phyloP scores from a whole-genome alignment of 2,888 invertebrate genomes.

The Drosophila sordidapex region DNA sequence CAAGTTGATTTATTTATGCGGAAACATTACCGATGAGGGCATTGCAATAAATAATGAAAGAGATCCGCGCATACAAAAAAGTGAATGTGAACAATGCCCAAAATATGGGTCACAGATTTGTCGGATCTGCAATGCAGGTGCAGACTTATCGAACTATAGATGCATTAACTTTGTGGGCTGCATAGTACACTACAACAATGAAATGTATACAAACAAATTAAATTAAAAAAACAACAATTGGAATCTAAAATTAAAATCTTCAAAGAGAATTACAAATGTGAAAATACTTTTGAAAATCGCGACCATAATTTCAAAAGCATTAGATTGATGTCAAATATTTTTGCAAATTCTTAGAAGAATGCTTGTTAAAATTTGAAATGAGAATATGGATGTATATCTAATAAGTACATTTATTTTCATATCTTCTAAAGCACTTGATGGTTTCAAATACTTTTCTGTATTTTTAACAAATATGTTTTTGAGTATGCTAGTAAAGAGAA shows the following conservation, averaged over 20 bases:
- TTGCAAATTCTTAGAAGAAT: neutral
- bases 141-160: conserved; percentile 1
- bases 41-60: conserved; percentile 44
- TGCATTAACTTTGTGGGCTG: conserved; percentile 26
- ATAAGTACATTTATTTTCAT: no score
- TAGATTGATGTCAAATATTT: neutral
- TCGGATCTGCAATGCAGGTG: conserved; percentile 36
- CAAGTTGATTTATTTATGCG: conserved; percentile 62
- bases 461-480: neutral
- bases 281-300: neutral
- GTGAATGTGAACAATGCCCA: conserved; percentile 51
- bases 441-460: neutral
- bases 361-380: neutral
- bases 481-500: neutral
- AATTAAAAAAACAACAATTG: neutral
- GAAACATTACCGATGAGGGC: conserved; percentile 44
- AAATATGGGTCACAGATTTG: conserved; percentile 51
- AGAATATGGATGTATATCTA: neutral
- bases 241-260: neutral
- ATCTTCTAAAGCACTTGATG: neutral
- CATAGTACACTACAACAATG: neutral
- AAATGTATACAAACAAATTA: neutral
- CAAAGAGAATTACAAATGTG: neutral
- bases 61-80: conserved; percentile 21
- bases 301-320: neutral